phyloP scores from a whole-genome alignment of 2,888 invertebrate species.

The Halocaridina rubra region DNA sequence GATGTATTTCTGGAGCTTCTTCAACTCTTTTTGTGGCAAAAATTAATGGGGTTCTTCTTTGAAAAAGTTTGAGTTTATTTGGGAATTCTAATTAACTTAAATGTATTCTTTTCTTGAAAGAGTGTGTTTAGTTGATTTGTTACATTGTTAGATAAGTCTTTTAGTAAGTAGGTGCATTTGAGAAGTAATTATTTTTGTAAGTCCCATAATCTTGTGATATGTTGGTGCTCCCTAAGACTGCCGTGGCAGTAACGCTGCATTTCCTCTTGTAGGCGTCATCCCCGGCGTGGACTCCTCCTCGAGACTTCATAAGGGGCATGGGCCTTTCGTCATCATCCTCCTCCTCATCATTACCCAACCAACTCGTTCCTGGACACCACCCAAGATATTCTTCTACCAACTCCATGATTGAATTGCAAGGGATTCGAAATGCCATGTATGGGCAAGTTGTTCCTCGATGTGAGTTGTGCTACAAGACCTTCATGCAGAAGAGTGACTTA shows the following conservation, averaged over 20 bases:
- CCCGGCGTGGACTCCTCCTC: conserved; percentile 49
- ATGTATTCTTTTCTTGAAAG: too few species aligned
- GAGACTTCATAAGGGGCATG: conserved; percentile 29
- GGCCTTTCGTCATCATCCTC: conserved; percentile 31
- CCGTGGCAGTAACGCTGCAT: conserved; percentile 50
- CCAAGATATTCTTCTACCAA: conserved; percentile 14
- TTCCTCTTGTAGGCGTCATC: conserved; percentile 56
- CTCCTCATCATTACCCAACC: conserved; percentile 5
- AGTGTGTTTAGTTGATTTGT: not conserved
- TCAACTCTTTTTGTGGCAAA: too few species aligned
- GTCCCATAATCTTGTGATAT: too few species aligned
- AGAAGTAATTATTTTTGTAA: too few species aligned
- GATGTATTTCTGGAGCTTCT: too few species aligned
- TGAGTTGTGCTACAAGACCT: conserved; percentile 58
- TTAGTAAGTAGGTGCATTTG: too few species aligned
- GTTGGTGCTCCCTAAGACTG: too few species aligned
- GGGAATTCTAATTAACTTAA: too few species aligned
- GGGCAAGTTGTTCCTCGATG: conserved; percentile 42
- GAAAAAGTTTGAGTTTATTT: too few species aligned
- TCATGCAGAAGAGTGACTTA: conserved; percentile 58
- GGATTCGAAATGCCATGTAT: not conserved
- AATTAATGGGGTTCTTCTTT: too few species aligned
- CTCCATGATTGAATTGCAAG: too few species aligned
- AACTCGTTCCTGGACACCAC: not conserved
- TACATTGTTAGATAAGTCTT: too few species aligned